Evolutionary conservation across 2,888 invertebrate genomes (phyloP), one percentile per base, ranked within the genome.

Genomic region (Polyommatus icarus): DNA sequence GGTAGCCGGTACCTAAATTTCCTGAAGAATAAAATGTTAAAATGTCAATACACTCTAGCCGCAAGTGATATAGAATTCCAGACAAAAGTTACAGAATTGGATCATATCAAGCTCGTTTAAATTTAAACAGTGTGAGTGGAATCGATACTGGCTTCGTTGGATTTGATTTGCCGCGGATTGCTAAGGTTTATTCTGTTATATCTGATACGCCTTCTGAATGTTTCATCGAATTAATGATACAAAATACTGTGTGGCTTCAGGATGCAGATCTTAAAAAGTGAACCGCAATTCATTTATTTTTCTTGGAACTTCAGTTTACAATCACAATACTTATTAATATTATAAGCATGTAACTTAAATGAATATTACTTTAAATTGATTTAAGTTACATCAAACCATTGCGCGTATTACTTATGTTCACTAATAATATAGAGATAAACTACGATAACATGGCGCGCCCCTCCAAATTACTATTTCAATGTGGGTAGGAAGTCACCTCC

Each of bases 51-150:
- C 1, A 67, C 61, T 72, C 72, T 46, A 73, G 46, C 40, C 73
- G 12, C 46, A 73, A 54, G 50, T 75, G 50, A 75, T 75, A 75
- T 75, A 75, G n/a, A 73, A 73, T 24, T 29, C 54, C 75, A 50
- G 75, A 75, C 75, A 75, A 75, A 75, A 75, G 50, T 75, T 54
- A 75, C 75, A 50, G 50, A 75, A 54, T 75, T 54, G 75, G 88
- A 75, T 75, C 75, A 75, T 75, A 75, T 75, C 54, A 24, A 50
- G 75, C 75, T 75, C 50, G 75, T 88, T 88, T 88, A 87, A 90
- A 87, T 88, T 90, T 88, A 88, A 89, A 88, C 88, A 86, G 82
- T 80, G 80, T 80, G 83, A 79, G 82, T 81, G 77, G 82, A 82
- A 83, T 84, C 79, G 78, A 77, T 79, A 80, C 78, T 79, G 79